Evolutionary conservation across 2,113 vertebrate genomes (phyloP).

Genomic region (Megaptera novaeangliae): DNA sequence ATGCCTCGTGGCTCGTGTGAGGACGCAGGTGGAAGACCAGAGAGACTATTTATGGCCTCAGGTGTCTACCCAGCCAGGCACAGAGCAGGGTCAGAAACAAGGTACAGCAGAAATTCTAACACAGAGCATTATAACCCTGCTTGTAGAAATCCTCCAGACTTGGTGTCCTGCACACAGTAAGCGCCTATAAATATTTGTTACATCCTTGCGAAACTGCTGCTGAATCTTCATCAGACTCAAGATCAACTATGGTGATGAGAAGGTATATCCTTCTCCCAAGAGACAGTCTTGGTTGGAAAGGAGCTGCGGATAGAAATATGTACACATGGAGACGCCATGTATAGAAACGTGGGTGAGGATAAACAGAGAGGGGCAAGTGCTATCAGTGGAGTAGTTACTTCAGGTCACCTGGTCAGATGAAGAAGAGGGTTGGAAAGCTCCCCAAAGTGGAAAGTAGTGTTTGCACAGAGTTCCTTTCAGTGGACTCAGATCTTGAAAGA

Average conservation of each 20-base stretch:
- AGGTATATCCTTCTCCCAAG: background rate
- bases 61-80: background rate
- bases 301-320: background rate
- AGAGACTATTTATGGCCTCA: background rate
- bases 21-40: background rate
- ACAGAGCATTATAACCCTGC: background rate
- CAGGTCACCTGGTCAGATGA: background rate
- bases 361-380: too few relatives aligned
- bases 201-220: background rate
- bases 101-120: background rate
- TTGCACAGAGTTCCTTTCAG: background rate
- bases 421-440: background rate
- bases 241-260: background rate
- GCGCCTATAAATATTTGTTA: background rate
- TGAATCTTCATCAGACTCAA: background rate
- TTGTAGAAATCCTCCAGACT: background rate
- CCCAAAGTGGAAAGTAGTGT: background rate
- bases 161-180: background rate
- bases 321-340: background rate
- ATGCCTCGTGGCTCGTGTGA: rapidly evolving
- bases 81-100: background rate
- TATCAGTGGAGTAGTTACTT: background rate
- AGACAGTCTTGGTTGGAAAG: background rate
- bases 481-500: background rate
- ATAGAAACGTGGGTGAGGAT: background rate